phyloP scores from a whole-genome alignment of 2,113 vertebrate genomes.

The Murina feae region DNA sequence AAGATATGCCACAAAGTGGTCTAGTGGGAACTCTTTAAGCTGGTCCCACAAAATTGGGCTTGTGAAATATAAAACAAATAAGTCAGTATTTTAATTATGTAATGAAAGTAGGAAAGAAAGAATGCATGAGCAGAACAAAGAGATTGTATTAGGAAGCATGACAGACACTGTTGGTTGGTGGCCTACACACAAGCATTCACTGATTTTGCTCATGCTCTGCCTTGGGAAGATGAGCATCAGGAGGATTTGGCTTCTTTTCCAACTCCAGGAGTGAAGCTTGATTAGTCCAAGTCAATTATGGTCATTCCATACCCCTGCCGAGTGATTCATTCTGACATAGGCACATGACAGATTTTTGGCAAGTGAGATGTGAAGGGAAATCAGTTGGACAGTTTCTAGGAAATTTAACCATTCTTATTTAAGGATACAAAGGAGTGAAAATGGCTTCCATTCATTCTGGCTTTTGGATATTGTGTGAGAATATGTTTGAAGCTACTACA shows the following conservation, averaged over 20 bases:
- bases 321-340: slow-evolving; percentile 55
- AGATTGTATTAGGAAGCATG: not conserved
- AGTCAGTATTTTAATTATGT: not conserved
- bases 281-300: slow-evolving; percentile 61
- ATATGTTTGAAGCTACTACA: not conserved
- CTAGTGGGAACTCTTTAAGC: slow-evolving; percentile 56
- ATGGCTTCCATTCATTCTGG: not conserved
- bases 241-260: slow-evolving; percentile 43
- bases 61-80: slow-evolving; percentile 38
- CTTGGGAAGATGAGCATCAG: not conserved
- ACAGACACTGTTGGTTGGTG: not conserved
- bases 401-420: not conserved
- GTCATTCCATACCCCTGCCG: slow-evolving; percentile 22
- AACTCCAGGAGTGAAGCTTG: slow-evolving; percentile 36
- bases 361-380: slow-evolving; percentile 11
- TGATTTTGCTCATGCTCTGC: slow-evolving; percentile 5
- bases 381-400: slow-evolving; percentile 35
- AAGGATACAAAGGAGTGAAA: not conserved
- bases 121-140: not conserved
- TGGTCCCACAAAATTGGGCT: not conserved
- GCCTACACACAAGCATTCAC: not conserved
- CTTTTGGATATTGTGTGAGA: not conserved
- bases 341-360: slow-evolving; percentile 54
- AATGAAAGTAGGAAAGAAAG: not conserved
- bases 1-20: slow-evolving; percentile 32